Conservation (phyloP, 1,140 invertebrate genomes). For the Pseudobourletiella spinata region DNA sequence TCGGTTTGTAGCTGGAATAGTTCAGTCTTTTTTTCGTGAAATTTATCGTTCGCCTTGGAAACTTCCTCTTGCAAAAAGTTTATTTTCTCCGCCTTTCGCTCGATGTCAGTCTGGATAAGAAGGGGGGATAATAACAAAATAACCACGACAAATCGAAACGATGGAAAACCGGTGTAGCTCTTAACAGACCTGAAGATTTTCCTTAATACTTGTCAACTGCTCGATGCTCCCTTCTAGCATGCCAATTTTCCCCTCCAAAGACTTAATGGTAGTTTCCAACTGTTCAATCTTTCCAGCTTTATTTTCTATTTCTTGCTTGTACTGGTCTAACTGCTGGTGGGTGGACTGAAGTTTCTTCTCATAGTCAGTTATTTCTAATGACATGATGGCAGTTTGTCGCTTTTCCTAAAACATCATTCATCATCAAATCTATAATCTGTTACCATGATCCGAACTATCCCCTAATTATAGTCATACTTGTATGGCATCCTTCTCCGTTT, state of each 20-base stretch:
- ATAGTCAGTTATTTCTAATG: constrained; percentile 34
- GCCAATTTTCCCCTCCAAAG: constrained; percentile 12
- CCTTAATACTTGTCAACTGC: constrained; percentile 12
- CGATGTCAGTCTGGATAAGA: constrained; percentile 20
- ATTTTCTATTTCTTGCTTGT: constrained; percentile 13
- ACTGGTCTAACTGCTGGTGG: constrained; percentile 16
- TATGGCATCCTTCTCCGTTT: constrained; percentile 14
- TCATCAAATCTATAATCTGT: not conserved
- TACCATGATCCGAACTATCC: not conserved
- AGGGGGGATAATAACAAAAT: too few relatives aligned
- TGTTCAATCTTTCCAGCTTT: not conserved
- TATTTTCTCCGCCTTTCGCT: constrained; percentile 31
- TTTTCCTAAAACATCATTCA: constrained; percentile 22
- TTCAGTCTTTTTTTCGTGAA: constrained; percentile 29
- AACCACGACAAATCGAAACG: too few relatives aligned
- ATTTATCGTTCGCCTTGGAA: constrained; percentile 27
- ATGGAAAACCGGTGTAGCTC: too few relatives aligned
- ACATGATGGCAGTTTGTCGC: constrained; percentile 28
- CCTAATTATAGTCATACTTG: too few relatives aligned
- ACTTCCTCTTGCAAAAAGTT: constrained; percentile 31
- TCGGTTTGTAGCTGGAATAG: constrained; percentile 20
- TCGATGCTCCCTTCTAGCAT: constrained; percentile 4
- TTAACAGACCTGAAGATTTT: constrained; percentile 27
- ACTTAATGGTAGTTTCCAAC: constrained; percentile 12
- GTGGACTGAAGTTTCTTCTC: constrained; percentile 31